A percentile compares a stretch with the other conserved stretches of the same genome.
These are phyloP conservation scores for Lutraria rhynchaena DNA, from an alignment of 1,140 invertebrate genomes.

Conservation along the genomic window DNA sequence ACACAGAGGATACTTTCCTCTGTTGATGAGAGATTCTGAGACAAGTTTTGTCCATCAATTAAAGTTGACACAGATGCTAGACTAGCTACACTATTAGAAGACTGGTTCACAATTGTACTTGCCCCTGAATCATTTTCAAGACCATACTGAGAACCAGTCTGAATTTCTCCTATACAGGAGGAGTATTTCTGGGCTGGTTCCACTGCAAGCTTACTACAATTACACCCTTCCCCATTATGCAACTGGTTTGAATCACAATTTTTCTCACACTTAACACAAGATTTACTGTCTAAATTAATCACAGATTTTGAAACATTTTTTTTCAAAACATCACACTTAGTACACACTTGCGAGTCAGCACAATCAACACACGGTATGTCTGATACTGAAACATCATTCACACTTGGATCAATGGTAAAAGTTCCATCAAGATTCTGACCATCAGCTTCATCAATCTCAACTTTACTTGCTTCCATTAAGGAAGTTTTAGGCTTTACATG, in stretches of 20 bases:
- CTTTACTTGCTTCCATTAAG: background rate
- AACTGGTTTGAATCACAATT: too few relatives aligned
- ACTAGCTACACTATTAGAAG: constrained; percentile 48
- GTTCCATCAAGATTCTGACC: constrained; percentile 28
- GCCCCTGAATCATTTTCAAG: constrained; percentile 53
- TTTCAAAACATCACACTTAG: background rate
- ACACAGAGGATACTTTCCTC: constrained; percentile 8
- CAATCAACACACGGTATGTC: constrained; percentile 20
- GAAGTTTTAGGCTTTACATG: background rate
- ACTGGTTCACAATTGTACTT: constrained; percentile 57
- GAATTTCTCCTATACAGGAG: constrained; percentile 31
- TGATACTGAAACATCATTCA: background rate
- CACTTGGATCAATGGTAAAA: constrained; percentile 45
- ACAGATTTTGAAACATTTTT: background rate
- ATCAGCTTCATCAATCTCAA: background rate
- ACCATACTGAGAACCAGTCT: constrained; percentile 13
- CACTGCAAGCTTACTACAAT: background rate
- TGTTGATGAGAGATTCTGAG: constrained; percentile 30
- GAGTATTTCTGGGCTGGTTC: constrained; percentile 37
- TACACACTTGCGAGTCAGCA: background rate
- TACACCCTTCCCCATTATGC: too few relatives aligned
- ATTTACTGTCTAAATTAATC: background rate
- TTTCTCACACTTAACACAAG: background rate
- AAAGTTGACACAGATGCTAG: constrained; percentile 52
- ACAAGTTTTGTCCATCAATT: constrained; percentile 51